Percentiles rank a stretch among this genome's conserved stretches.
Evolutionary conservation across 2,888 invertebrate genomes (phyloP).

Genomic region (Ernsta delagoae): DNA sequence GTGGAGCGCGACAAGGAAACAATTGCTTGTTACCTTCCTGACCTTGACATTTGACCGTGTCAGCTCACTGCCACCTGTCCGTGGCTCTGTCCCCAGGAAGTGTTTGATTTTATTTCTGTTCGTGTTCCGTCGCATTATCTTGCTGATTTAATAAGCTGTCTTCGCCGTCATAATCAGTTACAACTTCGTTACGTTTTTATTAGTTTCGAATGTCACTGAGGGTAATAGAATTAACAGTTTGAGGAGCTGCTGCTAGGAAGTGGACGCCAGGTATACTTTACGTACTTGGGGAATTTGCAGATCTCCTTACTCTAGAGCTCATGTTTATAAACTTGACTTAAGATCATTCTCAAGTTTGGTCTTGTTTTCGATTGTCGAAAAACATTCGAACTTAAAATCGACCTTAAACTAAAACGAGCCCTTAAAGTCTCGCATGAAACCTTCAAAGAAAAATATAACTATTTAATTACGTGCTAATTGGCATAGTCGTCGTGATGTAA

Average conservation of each 20-base stretch:
- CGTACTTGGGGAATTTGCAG: no score
- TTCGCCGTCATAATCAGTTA: neutral
- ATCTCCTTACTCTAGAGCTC: no score
- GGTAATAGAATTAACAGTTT: no score
- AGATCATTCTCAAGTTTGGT: no score
- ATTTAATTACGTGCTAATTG: neutral
- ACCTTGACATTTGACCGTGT: constrained; percentile 30
- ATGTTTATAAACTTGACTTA: no score
- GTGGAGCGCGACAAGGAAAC: constrained; percentile 17
- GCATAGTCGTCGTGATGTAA: neutral
- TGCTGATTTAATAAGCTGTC: neutral
- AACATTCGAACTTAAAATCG: no score
- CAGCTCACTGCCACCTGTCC: neutral
- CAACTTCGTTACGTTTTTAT: neutral
- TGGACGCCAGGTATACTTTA: no score
- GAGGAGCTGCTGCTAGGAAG: no score
- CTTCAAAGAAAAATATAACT: neutral
- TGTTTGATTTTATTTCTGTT: neutral
- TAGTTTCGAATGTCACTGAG: no score
- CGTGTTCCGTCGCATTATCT: neutral
- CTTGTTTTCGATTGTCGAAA: no score
- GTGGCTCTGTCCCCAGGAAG: neutral
- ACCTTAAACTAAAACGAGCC: no score
- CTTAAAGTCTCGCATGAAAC: no score
- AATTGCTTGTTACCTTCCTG: neutral